Conservation (phyloP, 1,140 invertebrate genomes). For the Drosophila seguyi region DNA sequence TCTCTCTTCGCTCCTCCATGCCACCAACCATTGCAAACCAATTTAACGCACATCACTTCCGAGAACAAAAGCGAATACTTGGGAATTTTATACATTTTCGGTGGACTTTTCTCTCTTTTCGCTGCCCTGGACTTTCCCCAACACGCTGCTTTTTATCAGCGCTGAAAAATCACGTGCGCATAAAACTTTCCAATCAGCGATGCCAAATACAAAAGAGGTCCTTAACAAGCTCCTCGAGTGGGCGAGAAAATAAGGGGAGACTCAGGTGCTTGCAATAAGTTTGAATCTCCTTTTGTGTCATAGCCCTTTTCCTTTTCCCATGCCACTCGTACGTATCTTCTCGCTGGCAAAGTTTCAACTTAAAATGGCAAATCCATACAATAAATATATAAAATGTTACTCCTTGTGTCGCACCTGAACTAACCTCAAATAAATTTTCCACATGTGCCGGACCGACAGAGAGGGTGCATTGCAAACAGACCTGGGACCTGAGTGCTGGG, state of each 20-base stretch:
- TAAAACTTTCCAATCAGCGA: conserved; percentile 81
- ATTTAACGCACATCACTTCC: conserved; percentile 62
- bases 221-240: conserved; percentile 72
- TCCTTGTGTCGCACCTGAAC: conserved; percentile 80
- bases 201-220: conserved; percentile 75
- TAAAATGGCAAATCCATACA: conserved; percentile 83
- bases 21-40: conserved; percentile 12
- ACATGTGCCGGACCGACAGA: conserved; percentile 61
- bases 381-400: conserved; percentile 84
- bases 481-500: conserved; percentile 13
- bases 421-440: conserved; percentile 82
- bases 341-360: conserved; percentile 71
- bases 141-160: conserved; percentile 62
- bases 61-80: conserved; percentile 37
- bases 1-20: neutral
- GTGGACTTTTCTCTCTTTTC: neutral
- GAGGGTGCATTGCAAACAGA: conserved; percentile 48
- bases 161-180: conserved; percentile 77
- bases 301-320: conserved; percentile 25
- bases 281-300: conserved; percentile 60
- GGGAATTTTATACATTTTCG: conserved; percentile 15
- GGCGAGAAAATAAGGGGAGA: neutral
- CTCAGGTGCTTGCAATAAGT: conserved; percentile 72
- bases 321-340: conserved; percentile 40
- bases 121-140: conserved; percentile 31